Evolutionary conservation across 2,797 vertebrate genomes (phyloP).

Genomic region (Brachymystax lenok): DNA sequence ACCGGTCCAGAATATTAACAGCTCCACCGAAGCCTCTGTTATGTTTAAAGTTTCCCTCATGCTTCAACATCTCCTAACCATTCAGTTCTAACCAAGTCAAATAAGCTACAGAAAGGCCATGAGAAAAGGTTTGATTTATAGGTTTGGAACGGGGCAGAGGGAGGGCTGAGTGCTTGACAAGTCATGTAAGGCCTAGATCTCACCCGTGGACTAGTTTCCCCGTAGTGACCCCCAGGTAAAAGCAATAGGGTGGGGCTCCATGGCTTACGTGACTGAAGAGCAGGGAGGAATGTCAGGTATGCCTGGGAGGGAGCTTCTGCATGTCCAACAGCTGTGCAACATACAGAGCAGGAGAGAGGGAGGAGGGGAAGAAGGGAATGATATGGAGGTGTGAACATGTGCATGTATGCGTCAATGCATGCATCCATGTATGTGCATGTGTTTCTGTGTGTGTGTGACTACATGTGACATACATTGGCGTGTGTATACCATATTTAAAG

Average conservation of each 20-base stretch:
- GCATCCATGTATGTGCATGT: not conserved
- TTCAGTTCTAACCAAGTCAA: not conserved
- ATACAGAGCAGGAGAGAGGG: not conserved
- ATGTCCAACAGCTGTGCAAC: not conserved
- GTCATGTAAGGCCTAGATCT: conserved; percentile 2
- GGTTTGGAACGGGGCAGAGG: not conserved
- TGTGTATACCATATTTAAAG: not conserved
- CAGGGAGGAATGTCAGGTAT: conserved; percentile 51
- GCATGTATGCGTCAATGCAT: not conserved
- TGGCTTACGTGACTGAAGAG: conserved; percentile 29
- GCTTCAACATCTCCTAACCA: not conserved
- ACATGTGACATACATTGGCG: not conserved
- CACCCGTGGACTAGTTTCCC: conserved; percentile 27
- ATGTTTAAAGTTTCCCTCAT: not conserved
- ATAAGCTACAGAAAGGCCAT: not conserved
- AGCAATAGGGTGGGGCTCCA: not conserved
- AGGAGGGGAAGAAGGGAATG: not conserved
- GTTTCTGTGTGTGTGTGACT: not conserved
- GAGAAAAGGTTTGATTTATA: not conserved
- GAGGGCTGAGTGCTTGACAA: conserved; percentile 8
- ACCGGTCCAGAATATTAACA: not conserved
- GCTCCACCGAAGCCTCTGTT: not conserved
- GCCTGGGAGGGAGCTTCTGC: conserved; percentile 1
- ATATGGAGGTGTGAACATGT: not conserved
- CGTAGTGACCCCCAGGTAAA: conserved; percentile 27